phyloP scores from a whole-genome alignment of 1,140 invertebrate genomes.

The Colletes latitarsis region DNA sequence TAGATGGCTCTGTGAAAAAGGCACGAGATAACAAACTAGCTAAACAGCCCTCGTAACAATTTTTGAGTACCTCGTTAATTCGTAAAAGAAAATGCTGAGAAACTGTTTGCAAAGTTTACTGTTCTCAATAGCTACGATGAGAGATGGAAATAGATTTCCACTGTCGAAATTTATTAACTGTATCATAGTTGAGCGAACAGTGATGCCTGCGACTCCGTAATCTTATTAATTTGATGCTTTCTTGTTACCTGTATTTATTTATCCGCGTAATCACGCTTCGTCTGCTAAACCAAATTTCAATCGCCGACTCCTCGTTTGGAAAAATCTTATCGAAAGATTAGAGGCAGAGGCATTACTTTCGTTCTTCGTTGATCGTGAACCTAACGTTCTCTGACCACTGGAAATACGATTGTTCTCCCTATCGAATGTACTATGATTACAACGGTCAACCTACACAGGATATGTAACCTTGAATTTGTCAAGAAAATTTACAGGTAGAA shows the following conservation, averaged over 20 bases:
- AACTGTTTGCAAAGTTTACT: background rate
- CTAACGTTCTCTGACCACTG: background rate
- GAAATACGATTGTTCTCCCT: background rate
- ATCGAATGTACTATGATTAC: background rate
- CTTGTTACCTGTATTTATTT: too few relatives aligned
- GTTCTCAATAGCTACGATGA: background rate
- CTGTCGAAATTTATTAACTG: too few relatives aligned
- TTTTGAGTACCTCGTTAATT: conserved; percentile 1
- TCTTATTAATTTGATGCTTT: too few relatives aligned
- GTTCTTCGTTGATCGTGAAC: too few relatives aligned
- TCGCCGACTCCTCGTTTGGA: background rate
- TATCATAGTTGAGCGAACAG: too few relatives aligned
- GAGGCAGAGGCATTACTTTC: too few relatives aligned
- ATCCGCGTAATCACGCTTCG: too few relatives aligned
- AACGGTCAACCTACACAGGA: background rate
- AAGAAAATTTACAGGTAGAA: background rate
- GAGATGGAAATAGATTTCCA: background rate
- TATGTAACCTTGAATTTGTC: background rate
- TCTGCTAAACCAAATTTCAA: too few relatives aligned
- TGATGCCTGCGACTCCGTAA: too few relatives aligned
- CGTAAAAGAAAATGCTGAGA: background rate
- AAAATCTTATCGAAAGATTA: background rate
- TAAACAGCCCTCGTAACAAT: conserved; percentile 25
- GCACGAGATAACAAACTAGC: conserved; percentile 32
- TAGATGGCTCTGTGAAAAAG: conserved; percentile 13